A percentile compares a stretch with the other conserved stretches of the same genome.
These are phyloP conservation scores for Protosalanx chinensis DNA, from an alignment of 2,797 vertebrate species.

Conservation along the genomic window DNA sequence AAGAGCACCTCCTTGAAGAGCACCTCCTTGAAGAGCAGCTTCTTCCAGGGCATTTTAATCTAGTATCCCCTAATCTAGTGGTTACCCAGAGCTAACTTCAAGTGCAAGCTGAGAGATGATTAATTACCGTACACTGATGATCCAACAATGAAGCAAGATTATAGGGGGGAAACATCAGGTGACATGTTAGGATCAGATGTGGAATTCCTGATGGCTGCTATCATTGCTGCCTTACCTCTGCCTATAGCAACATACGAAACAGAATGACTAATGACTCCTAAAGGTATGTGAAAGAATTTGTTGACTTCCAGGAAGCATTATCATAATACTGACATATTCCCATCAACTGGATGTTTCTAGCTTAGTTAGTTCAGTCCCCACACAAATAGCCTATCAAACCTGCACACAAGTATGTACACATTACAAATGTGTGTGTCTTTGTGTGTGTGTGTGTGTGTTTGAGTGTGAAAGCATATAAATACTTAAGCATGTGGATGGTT, in stretches of 20 bases:
- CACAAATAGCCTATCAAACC: no score
- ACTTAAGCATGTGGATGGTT: background rate
- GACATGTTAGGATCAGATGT: background rate
- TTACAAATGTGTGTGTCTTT: background rate
- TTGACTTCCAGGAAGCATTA: no score
- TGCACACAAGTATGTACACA: background rate
- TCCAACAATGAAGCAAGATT: no score
- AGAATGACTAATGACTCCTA: background rate
- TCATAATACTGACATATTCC: no score
- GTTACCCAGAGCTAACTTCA: no score
- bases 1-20: no score
- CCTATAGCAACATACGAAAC: background rate
- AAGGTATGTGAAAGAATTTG: no score
- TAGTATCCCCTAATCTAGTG: background rate
- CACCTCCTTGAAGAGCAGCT: background rate
- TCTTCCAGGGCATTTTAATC: background rate
- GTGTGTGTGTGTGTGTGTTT: constrained; percentile 1
- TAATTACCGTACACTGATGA: no score
- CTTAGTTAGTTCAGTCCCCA: no score
- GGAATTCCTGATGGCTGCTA: background rate
- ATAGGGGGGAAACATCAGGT: background rate
- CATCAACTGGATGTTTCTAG: no score
- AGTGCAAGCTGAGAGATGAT: no score
- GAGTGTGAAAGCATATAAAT: background rate
- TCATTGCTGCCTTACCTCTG: background rate